Evolutionary conservation across 2,113 vertebrate species (phyloP), one percentile per base, ranked within the genome.

Genomic region (Corvus hawaiiensis): DNA sequence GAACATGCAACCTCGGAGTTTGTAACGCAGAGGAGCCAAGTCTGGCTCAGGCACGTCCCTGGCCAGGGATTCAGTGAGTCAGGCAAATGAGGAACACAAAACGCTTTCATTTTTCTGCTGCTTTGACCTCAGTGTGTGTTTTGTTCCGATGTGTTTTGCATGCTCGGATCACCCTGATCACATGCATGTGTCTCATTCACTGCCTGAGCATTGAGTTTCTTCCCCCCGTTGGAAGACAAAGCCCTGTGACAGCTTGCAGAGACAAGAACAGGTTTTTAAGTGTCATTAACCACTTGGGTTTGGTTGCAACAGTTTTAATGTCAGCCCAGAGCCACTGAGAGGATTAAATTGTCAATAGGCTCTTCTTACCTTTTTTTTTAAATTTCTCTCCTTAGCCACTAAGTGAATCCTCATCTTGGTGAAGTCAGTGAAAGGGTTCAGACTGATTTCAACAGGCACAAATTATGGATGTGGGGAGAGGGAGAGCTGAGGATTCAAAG

Each of bases 1-100:
- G 75, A 84, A 33, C 69, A 84, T 9, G n/a, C 66, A 54, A 27
- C 68, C 87, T 80, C 10, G 2, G 32, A 48, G 48, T 21, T 37
- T 30, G 76, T 9, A 18, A 33, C 41, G 85, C 90, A 68, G 41
- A 66, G 81, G 55, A 90, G 72, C 75, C 66, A 64, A 72, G 66
- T 43, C 73, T 94, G 94, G 56, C 30, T 37, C 86, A 69, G 90
- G 88, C 94, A 91, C 46, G 82, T 86, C 94, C 72, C 56, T 77
- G 86, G 67, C 88, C 52, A 4, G 61, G 84, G 33, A 94, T 44
- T 32, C 74, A 56, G 35, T 68, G 88, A 95, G 92, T 87, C 94
- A 92, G 94, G 92, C 75, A 77, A 94, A 88, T 12, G 72, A 92
- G 92, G 90, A 96, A 94, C 85, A 93, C 90, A 92, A 64, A 87